Base-by-base conservation (phyloP, 1,140 invertebrate species). In the Alviniconcha marisindica region DNA sequence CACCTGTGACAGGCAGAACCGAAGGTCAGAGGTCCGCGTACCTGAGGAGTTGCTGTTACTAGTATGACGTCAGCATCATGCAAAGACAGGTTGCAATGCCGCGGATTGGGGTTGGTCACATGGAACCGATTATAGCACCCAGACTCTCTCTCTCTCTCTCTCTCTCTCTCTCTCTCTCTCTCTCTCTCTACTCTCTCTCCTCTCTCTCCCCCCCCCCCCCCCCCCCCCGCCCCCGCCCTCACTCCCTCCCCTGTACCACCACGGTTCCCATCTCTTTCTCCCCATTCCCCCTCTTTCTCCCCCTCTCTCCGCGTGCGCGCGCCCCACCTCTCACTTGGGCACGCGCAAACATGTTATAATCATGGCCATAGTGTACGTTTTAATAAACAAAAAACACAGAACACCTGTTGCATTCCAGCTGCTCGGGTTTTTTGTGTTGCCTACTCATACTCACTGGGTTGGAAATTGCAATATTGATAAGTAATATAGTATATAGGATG, bases 81-180 rank as follows among this genome's bases (percentile, higher is more conserved):
- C 18, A 18, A 10, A 7, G 7, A 18, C 48, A 18, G 18, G 18
- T 18, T 24, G 4, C 56, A 28, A 24, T 24, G 56, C 56, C 18
- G 44, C 5, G 44, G 56, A 28, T 28, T 66, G 63, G 14, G 63
- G 24, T 7, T 33, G 3, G 12, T 28, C 28, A 33, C 33, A 4
- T 66, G 63, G 24, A 60, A 60, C 14, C 24, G 4, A 10, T 28
- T 24, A 2, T 7, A 12, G n/a, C 15, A 28, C 3, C n/a, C 28
- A 33, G 2, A 33, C 28, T 28, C n/a, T 66, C 28, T 28, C 28
- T 66, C n/a, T 33, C 12, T 66, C 28, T 66, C 63, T 31, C 31
- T 66, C 63, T 73, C 71, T 73, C 36, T 44, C 36, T 73, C 71
- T 73, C 71, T 73, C 71, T 73, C 38, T 74, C 71, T 74, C 38